Conservation (phyloP, 2,797 vertebrate species). For the Argentina silus region DNA sequence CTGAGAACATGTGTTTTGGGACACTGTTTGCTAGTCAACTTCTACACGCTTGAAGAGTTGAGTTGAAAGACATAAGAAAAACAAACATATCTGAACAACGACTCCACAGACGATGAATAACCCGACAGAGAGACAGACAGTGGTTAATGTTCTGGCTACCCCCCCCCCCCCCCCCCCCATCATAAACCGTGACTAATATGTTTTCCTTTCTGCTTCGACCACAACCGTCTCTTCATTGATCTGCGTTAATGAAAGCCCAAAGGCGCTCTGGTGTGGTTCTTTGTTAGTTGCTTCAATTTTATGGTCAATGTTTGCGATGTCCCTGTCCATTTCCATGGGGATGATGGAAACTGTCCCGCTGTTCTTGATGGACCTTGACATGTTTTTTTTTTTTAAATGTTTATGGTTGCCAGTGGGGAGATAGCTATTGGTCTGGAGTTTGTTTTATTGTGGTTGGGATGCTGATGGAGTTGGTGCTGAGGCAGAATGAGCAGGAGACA, state of each 20-base stretch:
- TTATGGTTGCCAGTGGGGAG: background rate
- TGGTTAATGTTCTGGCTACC: conserved; percentile 27
- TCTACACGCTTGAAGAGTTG: too few relatives aligned
- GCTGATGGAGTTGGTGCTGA: background rate
- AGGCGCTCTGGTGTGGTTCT: background rate
- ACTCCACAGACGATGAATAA: conserved; percentile 44
- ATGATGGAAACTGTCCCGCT: background rate
- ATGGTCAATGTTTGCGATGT: background rate
- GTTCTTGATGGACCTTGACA: background rate
- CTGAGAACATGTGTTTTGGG: too few relatives aligned
- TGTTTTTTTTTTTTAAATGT: background rate
- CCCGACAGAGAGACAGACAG: background rate
- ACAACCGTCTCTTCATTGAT: conserved; percentile 11
- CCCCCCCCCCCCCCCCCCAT: background rate
- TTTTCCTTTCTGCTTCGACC: conserved; percentile 32
- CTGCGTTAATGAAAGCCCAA: conserved; percentile 36
- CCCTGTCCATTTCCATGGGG: background rate
- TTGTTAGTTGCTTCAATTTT: background rate
- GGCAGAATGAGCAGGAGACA: background rate
- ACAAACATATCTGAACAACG: conserved; percentile 47
- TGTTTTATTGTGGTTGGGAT: background rate
- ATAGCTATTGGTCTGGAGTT: background rate
- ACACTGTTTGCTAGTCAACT: too few relatives aligned
- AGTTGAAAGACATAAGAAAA: conserved; percentile 27
- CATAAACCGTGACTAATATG: background rate